These are phyloP conservation scores for Sinocyclocheilus maitianheensis DNA, from an alignment of 2,113 vertebrate species.

Conservation along the genomic window DNA sequence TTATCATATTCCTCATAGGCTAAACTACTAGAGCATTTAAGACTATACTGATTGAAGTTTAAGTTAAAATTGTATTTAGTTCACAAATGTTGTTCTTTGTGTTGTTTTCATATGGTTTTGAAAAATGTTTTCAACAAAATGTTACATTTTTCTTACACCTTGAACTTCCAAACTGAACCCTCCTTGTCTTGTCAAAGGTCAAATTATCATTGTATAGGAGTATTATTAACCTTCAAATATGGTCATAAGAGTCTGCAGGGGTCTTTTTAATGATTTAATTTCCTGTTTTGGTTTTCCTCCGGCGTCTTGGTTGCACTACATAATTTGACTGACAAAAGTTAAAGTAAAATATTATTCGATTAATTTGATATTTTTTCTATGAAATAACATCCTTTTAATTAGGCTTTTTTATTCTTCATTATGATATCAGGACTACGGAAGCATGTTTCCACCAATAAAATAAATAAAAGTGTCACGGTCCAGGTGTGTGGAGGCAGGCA, in stretches of 20 bases:
- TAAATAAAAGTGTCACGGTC: no score
- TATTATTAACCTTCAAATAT: not conserved
- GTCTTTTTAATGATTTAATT: not conserved
- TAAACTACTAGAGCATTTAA: no score
- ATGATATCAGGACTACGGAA: no score
- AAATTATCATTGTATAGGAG: not conserved
- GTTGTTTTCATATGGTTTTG: not conserved
- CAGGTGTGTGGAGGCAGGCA: no score
- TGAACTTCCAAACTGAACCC: not conserved
- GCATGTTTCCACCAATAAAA: no score
- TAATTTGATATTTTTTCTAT: no score
- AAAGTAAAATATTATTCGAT: no score
- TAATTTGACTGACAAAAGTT: no score
- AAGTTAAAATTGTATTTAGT: not conserved
- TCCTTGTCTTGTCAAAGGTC: not conserved
- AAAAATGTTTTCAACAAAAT: not conserved
- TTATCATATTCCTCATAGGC: not conserved
- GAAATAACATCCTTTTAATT: no score
- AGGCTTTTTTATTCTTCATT: no score
- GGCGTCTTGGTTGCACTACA: not conserved
- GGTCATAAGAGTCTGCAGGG: not conserved
- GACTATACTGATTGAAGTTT: not conserved
- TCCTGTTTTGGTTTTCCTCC: not conserved
- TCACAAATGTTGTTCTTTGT: not conserved
- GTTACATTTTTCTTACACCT: not conserved